phyloP scores from a whole-genome alignment of 2,797 vertebrate species.

The Poeciliopsis paucimaculata region DNA sequence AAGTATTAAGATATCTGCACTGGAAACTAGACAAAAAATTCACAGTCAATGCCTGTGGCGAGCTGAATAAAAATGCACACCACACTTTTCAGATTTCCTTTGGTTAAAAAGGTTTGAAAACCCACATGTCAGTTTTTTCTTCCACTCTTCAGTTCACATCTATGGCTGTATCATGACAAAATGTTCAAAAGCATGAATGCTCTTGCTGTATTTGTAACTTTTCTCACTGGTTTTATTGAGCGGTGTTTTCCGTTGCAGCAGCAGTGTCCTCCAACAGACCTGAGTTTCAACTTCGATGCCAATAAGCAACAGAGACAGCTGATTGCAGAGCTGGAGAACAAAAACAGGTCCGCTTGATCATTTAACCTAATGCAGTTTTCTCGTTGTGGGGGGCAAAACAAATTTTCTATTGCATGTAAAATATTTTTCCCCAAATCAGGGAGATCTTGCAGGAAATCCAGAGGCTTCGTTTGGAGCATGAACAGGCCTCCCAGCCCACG shows the following conservation, averaged over 20 bases:
- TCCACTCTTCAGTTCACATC: neutral
- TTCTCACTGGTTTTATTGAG: slow-evolving; percentile 15
- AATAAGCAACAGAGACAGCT: slow-evolving; percentile 96
- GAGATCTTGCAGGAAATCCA: slow-evolving; percentile 98
- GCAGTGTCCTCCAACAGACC: slow-evolving; percentile 89
- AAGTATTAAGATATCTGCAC: neutral
- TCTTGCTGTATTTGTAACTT: slow-evolving; percentile 19
- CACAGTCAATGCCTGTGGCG: neutral
- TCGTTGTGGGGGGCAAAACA: neutral
- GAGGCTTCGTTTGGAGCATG: slow-evolving; percentile 92
- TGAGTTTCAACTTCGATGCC: slow-evolving; percentile 93
- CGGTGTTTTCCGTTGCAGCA: slow-evolving; percentile 79
- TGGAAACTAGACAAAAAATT: no score
- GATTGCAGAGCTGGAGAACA: slow-evolving; percentile 97
- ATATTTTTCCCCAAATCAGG: slow-evolving; percentile 64
- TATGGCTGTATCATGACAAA: neutral
- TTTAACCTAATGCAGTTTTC: neutral
- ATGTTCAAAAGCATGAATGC: neutral
- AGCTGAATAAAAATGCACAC: neutral
- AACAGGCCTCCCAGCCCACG: slow-evolving; percentile 96
- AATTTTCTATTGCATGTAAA: neutral
- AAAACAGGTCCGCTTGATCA: slow-evolving; percentile 86
- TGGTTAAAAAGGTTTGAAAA: neutral
- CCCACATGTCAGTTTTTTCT: neutral
- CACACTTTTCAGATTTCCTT: neutral